Percentiles rank a stretch among this genome's conserved stretches.
phyloP scores from a whole-genome alignment of 2,797 vertebrate species.

The Intellagama lesueurii region DNA sequence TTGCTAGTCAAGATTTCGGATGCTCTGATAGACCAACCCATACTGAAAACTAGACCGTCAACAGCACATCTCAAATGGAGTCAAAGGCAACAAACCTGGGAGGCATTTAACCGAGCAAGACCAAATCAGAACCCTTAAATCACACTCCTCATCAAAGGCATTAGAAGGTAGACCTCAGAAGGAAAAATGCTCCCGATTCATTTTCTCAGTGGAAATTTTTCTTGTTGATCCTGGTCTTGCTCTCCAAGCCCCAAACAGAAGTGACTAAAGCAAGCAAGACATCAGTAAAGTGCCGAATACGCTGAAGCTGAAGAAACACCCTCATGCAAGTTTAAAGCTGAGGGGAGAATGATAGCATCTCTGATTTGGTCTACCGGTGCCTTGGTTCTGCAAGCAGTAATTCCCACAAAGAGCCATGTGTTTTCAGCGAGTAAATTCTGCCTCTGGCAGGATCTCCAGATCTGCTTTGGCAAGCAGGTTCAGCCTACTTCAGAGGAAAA shows the following conservation, averaged over 20 bases:
- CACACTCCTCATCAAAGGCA: slow-evolving; percentile 52
- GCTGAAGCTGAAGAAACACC: slow-evolving; percentile 71
- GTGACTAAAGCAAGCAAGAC: slow-evolving; percentile 63
- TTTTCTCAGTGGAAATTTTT: background rate
- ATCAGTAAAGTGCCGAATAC: slow-evolving; percentile 72
- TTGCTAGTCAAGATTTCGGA: slow-evolving; percentile 15
- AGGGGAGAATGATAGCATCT: slow-evolving; percentile 62
- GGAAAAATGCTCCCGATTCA: background rate
- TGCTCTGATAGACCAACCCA: background rate
- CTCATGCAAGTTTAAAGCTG: slow-evolving; percentile 63
- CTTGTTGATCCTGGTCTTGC: too few relatives aligned
- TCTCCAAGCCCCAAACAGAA: slow-evolving; percentile 15
- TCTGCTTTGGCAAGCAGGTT: background rate
- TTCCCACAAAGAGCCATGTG: slow-evolving; percentile 64
- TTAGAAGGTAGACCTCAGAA: slow-evolving; percentile 31
- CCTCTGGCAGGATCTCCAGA: slow-evolving; percentile 64
- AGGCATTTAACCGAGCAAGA: slow-evolving; percentile 6
- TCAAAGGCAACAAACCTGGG: background rate
- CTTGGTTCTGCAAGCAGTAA: slow-evolving; percentile 68
- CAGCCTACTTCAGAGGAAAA: background rate
- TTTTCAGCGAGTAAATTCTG: slow-evolving; percentile 57
- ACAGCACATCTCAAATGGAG: background rate
- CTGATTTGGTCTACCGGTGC: slow-evolving; percentile 64
- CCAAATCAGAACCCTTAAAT: slow-evolving; percentile 41
- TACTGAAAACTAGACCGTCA: background rate